Conservation (phyloP, 1,140 invertebrate species). For the Stenopsyche tienmushanensis region DNA sequence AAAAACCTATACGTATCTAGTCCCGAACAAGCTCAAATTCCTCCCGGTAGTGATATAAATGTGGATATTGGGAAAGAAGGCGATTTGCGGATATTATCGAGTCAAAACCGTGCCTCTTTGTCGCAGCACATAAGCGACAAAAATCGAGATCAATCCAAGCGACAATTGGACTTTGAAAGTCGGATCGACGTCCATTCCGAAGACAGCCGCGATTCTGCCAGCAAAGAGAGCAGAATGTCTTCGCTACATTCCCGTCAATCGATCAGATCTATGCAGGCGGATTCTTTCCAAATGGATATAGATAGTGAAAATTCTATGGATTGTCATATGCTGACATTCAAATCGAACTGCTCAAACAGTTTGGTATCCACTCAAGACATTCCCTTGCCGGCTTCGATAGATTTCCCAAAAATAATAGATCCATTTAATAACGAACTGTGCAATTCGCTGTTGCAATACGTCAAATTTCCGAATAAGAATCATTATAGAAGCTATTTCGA, state of each 20-base stretch:
- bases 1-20: slow-evolving; percentile 57
- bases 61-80: slow-evolving; percentile 47
- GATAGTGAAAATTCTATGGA: slow-evolving; percentile 57
- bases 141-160: slow-evolving; percentile 54
- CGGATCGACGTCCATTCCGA: slow-evolving; percentile 52
- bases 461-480: slow-evolving; percentile 59
- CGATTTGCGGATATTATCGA: slow-evolving; percentile 49
- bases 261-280: slow-evolving; percentile 18
- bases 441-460: slow-evolving; percentile 56
- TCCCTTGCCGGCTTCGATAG: slow-evolving; percentile 52
- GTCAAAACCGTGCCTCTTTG: slow-evolving; percentile 50
- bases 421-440: slow-evolving; percentile 59
- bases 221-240: slow-evolving; percentile 55
- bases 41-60: slow-evolving; percentile 50
- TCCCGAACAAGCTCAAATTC: slow-evolving; percentile 55
- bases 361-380: slow-evolving; percentile 53
- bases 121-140: slow-evolving; percentile 48
- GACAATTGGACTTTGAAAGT: slow-evolving; percentile 54
- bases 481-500: slow-evolving; percentile 53
- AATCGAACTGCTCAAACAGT: slow-evolving; percentile 54
- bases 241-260: slow-evolving; percentile 52
- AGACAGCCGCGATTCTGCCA: slow-evolving; percentile 54
- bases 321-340: slow-evolving; percentile 49
- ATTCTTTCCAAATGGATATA: slow-evolving; percentile 54
- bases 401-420: slow-evolving; percentile 55